Percentiles rank a stretch among this genome's conserved stretches.
Evolutionary conservation across 2,888 invertebrate genomes (phyloP).

Genomic region (Lepeophtheirus nordmannii): DNA sequence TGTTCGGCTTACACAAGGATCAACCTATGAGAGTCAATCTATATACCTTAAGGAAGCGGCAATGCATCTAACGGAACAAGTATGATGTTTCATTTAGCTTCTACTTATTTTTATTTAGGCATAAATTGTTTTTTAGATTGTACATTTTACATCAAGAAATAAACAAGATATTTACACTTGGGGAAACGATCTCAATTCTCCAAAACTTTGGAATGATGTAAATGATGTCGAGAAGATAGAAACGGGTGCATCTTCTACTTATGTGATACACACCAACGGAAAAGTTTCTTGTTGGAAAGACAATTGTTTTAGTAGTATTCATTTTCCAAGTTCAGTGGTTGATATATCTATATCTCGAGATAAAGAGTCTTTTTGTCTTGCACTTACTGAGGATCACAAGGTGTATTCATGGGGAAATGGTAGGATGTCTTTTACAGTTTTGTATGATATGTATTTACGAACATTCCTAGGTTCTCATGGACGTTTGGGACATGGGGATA

Average conservation of each 20-base stretch:
- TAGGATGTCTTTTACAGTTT: conserved; percentile 28
- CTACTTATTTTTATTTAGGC: too few relatives aligned
- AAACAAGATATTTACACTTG: not conserved
- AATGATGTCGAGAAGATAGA: conserved; percentile 36
- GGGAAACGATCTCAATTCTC: not conserved
- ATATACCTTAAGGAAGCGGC: conserved; percentile 41
- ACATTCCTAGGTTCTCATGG: conserved; percentile 41
- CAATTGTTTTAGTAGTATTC: conserved; percentile 44
- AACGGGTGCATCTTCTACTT: conserved; percentile 49
- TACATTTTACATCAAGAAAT: not conserved
- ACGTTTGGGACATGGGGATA: conserved; percentile 43
- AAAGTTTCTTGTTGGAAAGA: conserved; percentile 45
- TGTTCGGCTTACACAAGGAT: not conserved
- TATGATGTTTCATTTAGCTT: conserved; percentile 23
- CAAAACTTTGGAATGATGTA: not conserved
- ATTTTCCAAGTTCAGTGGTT: conserved; percentile 38
- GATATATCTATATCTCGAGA: conserved; percentile 43
- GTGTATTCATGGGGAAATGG: conserved; percentile 46
- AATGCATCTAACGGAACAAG: conserved; percentile 41
- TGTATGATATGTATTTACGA: conserved; percentile 7
- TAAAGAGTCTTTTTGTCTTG: conserved; percentile 44
- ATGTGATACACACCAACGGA: conserved; percentile 44
- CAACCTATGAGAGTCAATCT: conserved; percentile 15
- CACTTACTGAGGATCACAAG: conserved; percentile 40
- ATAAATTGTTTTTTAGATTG: not conserved